Evolutionary conservation across 64 coral and sea anemone species (phyloP).

Genomic region (Trachythela sp.): DNA sequence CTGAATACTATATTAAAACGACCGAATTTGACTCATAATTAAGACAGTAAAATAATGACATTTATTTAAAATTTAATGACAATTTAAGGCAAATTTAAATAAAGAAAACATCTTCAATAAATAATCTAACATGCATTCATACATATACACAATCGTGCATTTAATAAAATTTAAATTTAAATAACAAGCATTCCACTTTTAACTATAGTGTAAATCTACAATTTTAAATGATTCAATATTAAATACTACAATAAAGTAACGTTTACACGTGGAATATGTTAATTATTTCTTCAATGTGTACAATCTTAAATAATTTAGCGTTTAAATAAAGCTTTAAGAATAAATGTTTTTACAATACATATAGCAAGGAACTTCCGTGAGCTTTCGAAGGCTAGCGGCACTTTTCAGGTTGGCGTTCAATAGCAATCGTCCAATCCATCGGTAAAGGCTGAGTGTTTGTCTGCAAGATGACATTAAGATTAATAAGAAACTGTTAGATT

Average conservation of each 20-base stretch:
- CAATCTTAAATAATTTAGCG: not conserved
- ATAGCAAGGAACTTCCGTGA: not conserved
- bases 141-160: not conserved
- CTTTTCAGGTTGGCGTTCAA: not conserved
- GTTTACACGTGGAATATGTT: not conserved
- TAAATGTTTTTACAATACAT: not conserved
- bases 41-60: too few relatives aligned
- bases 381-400: not conserved
- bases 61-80: too few relatives aligned
- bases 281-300: not conserved
- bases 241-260: not conserved
- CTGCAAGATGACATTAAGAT: constrained; percentile 26
- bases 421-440: constrained; percentile 21
- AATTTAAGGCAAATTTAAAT: too few relatives aligned
- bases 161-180: not conserved
- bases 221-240: not conserved
- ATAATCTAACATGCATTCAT: too few relatives aligned
- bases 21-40: too few relatives aligned
- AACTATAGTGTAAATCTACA: not conserved
- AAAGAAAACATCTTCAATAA: too few relatives aligned
- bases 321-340: not conserved
- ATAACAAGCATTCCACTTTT: not conserved
- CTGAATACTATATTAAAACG: too few relatives aligned
- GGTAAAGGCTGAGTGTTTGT: constrained; percentile 1
- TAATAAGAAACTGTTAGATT: constrained; percentile 11